phyloP scores from a whole-genome alignment of 2,797 vertebrate genomes.

The Mus spretus region DNA sequence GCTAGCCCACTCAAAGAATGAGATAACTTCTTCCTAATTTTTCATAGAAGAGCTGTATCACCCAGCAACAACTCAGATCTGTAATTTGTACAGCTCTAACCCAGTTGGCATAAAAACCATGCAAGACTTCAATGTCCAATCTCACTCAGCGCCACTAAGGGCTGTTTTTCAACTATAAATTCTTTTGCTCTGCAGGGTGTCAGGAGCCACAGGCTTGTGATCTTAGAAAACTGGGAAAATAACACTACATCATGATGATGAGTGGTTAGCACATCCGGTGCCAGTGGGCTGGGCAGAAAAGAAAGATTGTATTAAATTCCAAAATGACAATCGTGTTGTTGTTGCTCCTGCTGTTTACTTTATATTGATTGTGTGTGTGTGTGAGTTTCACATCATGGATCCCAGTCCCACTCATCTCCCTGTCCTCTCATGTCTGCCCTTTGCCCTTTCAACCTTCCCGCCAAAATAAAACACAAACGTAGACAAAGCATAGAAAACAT shows the following conservation, averaged over 20 bases:
- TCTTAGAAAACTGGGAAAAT: slow-evolving; percentile 39
- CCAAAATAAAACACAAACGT: neutral
- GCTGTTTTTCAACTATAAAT: slow-evolving; percentile 12
- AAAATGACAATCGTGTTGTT: neutral
- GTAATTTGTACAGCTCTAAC: neutral
- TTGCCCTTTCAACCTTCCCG: neutral
- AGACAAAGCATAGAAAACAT: neutral
- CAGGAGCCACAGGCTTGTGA: neutral
- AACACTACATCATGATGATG: neutral
- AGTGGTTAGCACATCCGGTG: neutral
- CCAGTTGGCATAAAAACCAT: neutral
- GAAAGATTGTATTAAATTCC: neutral
- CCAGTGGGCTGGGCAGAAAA: neutral
- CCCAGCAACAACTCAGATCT: neutral
- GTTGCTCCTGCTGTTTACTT: neutral
- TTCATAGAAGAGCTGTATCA: neutral
- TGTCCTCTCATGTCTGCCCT: neutral
- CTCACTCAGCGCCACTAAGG: neutral
- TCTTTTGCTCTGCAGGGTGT: neutral
- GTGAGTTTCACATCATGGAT: neutral
- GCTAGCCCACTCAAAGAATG: neutral
- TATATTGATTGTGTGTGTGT: neutral
- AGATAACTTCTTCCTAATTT: neutral
- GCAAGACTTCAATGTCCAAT: neutral
- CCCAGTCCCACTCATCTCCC: neutral